Percentiles rank a stretch among this genome's conserved stretches.
These are phyloP conservation scores for Macrosiphum euphorbiae DNA, from an alignment of 2,888 invertebrate species.

Conservation along the genomic window DNA sequence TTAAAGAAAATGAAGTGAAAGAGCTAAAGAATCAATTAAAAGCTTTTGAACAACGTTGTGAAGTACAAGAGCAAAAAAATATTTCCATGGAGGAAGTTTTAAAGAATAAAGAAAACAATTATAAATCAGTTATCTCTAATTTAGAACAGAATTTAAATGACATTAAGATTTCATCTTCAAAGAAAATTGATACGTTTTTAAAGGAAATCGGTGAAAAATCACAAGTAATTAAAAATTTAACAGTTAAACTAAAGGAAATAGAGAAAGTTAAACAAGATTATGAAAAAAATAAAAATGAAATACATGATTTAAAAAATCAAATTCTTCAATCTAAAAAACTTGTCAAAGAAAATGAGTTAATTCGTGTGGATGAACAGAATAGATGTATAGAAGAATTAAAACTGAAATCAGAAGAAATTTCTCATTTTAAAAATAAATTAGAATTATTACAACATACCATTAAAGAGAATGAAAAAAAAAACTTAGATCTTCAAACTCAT, in stretches of 20 bases:
- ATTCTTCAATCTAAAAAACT: conserved; percentile 49
- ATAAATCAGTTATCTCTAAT: conserved; percentile 62
- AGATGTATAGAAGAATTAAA: conserved; percentile 53
- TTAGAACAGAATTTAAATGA: conserved; percentile 62
- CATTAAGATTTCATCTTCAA: conserved; percentile 58
- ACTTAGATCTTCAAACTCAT: conserved; percentile 3
- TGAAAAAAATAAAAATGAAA: conserved; percentile 57
- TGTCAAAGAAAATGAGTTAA: conserved; percentile 46
- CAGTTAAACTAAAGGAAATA: conserved; percentile 59
- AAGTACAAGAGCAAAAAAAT: conserved; percentile 64
- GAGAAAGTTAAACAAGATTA: conserved; percentile 66
- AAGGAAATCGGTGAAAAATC: conserved; percentile 59
- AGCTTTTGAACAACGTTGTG: conserved; percentile 63
- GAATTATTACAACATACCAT: not conserved
- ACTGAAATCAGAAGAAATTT: conserved; percentile 39
- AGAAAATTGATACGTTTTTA: conserved; percentile 63
- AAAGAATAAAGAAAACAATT: conserved; percentile 62
- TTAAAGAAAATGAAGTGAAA: conserved; percentile 62
- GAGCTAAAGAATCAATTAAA: conserved; percentile 59
- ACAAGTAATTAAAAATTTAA: conserved; percentile 41
- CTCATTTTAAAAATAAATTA: conserved; percentile 51
- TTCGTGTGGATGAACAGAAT: conserved; percentile 46
- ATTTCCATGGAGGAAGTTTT: conserved; percentile 45
- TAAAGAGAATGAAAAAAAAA: conserved; percentile 43
- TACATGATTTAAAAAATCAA: conserved; percentile 57